Evolutionary conservation across 2,797 vertebrate species (phyloP).

Genomic region (Argentina silus): DNA sequence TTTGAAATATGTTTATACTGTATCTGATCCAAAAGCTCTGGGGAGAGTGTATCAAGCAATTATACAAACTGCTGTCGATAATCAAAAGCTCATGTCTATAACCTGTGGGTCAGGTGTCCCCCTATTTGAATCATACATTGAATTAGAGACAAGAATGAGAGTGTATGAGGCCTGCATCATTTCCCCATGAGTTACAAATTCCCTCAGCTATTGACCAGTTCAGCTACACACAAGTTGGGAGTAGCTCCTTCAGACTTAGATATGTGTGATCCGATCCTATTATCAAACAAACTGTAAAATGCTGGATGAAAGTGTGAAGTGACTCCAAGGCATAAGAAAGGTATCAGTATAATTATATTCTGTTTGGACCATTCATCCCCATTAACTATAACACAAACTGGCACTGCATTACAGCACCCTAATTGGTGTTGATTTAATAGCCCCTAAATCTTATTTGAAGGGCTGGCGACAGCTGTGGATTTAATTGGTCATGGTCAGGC

Average conservation of each 20-base stretch:
- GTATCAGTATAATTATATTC: neutral
- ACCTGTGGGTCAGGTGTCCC: no score
- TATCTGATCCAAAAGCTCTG: no score
- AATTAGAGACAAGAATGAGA: no score
- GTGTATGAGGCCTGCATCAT: no score
- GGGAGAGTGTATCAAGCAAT: no score
- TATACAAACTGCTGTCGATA: no score
- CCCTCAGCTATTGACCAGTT: neutral
- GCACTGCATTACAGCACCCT: conserved; percentile 37
- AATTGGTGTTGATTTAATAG: conserved; percentile 55
- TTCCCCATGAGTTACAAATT: no score
- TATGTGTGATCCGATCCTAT: neutral
- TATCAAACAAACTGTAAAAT: neutral
- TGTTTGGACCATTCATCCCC: conserved; percentile 11
- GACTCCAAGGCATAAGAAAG: neutral
- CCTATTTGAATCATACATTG: no score
- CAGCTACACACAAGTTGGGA: neutral
- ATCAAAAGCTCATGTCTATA: no score
- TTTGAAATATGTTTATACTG: neutral
- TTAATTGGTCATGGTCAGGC: conserved; percentile 49
- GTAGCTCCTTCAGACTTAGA: neutral
- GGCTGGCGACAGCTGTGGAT: conserved; percentile 56
- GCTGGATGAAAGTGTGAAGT: neutral
- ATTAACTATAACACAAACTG: conserved; percentile 7
- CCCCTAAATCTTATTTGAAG: conserved; percentile 56